These are phyloP conservation scores for Parus major DNA, from an alignment of 2,113 vertebrate species.

Conservation along the genomic window DNA sequence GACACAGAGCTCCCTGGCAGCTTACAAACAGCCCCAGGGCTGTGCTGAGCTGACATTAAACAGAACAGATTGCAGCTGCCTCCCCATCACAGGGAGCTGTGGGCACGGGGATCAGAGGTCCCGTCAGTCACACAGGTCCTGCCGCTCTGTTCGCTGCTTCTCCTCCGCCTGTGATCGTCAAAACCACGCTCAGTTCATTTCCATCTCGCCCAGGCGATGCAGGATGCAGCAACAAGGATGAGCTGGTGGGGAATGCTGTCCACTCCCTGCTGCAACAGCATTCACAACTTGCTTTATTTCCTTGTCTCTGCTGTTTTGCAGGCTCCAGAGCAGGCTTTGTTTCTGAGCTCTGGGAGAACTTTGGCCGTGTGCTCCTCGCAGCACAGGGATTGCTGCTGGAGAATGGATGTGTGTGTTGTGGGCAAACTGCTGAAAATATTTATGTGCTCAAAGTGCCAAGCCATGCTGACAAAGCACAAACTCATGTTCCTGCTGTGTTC, in stretches of 20 bases:
- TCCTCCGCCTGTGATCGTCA: not conserved
- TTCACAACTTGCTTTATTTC: not conserved
- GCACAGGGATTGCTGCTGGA: not conserved
- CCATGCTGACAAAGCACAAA: not conserved
- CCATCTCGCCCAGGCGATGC: not conserved
- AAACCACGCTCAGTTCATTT: not conserved
- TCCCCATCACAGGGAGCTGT: slow-evolving; percentile 2
- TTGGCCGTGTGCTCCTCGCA: rapidly evolving
- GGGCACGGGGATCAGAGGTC: slow-evolving; percentile 34
- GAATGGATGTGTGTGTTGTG: not conserved
- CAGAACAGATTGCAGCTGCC: slow-evolving; percentile 63
- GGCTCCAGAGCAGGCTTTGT: not conserved
- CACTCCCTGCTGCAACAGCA: not conserved
- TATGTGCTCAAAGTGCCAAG: not conserved
- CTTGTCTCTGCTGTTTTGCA: not conserved
- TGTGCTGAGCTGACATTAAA: slow-evolving; percentile 42
- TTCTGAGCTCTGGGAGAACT: not conserved
- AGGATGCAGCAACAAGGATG: not conserved
- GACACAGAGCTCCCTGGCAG: slow-evolving; percentile 42
- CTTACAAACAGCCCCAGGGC: slow-evolving; percentile 56
- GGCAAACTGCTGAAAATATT: not conserved
- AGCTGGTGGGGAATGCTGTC: not conserved
- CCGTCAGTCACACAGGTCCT: not conserved
- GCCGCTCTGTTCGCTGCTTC: not conserved
- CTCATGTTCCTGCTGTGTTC: not conserved